Percentiles rank a stretch among this genome's conserved stretches.
phyloP scores from a whole-genome alignment of 2,888 invertebrate genomes.

The Endomychus coccineus region DNA sequence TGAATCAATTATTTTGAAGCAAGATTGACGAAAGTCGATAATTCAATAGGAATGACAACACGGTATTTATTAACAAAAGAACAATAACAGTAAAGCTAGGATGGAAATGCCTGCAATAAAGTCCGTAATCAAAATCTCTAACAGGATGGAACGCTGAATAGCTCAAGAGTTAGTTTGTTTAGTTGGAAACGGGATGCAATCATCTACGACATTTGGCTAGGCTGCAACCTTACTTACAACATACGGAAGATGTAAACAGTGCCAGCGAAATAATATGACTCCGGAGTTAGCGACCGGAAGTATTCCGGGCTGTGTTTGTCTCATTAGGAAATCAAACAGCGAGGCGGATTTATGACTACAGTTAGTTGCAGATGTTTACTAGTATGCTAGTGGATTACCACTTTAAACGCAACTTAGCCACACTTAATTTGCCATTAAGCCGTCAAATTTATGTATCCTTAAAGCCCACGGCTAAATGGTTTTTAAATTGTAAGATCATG shows the following conservation, averaged over 20 bases:
- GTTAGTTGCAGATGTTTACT: conserved; percentile 31
- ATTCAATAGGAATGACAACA: too few species aligned
- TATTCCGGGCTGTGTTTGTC: conserved; percentile 36
- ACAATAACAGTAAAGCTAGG: too few species aligned
- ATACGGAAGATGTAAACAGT: conserved; percentile 29
- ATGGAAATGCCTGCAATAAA: too few species aligned
- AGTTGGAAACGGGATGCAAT: not conserved
- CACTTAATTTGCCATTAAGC: conserved; percentile 7
- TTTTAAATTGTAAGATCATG: too few species aligned
- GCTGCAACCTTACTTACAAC: not conserved
- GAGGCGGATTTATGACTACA: conserved; percentile 34
- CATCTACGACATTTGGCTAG: not conserved
- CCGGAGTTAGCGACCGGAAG: conserved; percentile 32
- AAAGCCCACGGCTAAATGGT: too few species aligned
- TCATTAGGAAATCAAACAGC: conserved; percentile 40
- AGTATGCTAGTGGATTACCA: not conserved
- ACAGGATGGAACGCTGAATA: too few species aligned
- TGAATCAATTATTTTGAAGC: too few species aligned
- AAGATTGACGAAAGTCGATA: too few species aligned
- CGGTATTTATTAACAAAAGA: too few species aligned
- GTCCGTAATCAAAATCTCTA: too few species aligned
- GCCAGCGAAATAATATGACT: conserved; percentile 29
- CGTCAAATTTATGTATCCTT: too few species aligned
- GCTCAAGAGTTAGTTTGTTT: too few species aligned
- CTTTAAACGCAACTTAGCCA: not conserved